phyloP scores from a whole-genome alignment of 2,888 invertebrate species.

The Camptogramma bilineatum region DNA sequence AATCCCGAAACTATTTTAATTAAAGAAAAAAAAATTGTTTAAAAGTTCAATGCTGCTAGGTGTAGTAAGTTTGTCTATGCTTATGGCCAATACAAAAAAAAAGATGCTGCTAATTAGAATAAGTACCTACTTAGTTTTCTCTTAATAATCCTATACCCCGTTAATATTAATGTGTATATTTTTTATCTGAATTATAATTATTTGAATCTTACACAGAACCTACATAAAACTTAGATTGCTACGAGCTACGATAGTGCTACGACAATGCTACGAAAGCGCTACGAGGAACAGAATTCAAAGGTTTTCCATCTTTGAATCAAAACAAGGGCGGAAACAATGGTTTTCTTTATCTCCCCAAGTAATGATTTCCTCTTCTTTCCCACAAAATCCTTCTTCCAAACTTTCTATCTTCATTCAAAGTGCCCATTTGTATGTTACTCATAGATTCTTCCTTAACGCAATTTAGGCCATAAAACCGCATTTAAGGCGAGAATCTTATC shows the following conservation, averaged over 20 bases:
- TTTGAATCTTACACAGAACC: too few relatives aligned
- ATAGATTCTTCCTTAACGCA: conserved; percentile 40
- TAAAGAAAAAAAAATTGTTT: too few relatives aligned
- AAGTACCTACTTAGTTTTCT: too few relatives aligned
- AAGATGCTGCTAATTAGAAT: too few relatives aligned
- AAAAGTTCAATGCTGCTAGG: too few relatives aligned
- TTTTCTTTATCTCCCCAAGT: background rate
- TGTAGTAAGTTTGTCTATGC: too few relatives aligned
- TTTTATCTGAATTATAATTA: too few relatives aligned
- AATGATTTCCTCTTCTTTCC: conserved; percentile 1
- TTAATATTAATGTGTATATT: too few relatives aligned
- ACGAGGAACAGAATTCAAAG: background rate
- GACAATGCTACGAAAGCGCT: conserved; percentile 14
- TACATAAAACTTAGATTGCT: background rate
- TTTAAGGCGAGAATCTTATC: conserved; percentile 42
- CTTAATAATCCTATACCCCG: too few relatives aligned
- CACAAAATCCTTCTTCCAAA: conserved; percentile 14
- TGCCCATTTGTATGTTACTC: conserved; percentile 37
- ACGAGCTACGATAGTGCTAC: conserved; percentile 10
- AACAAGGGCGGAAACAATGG: conserved; percentile 4
- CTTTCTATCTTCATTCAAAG: conserved; percentile 15
- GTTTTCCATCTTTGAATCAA: background rate
- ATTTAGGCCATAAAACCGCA: conserved; percentile 42
- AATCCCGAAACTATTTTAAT: too few relatives aligned
- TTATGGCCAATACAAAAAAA: too few relatives aligned